phyloP scores from a whole-genome alignment of 2,888 invertebrate species.

The Nemurella pictetii region DNA sequence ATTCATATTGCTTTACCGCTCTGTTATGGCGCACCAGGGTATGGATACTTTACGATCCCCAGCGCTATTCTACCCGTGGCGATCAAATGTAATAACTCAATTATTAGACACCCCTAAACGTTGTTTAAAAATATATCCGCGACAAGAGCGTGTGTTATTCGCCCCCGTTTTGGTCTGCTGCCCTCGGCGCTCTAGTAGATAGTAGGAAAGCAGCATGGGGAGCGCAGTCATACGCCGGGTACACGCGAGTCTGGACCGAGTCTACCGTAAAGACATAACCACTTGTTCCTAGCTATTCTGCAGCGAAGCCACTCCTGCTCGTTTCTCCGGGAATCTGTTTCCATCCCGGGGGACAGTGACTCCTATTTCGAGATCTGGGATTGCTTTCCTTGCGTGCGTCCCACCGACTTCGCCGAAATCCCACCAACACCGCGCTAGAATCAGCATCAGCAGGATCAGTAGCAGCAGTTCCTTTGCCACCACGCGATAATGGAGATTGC shows the following conservation, averaged over 20 bases:
- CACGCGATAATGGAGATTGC: conserved; percentile 1
- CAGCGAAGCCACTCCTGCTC: conserved; percentile 2
- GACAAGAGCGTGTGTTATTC: not conserved
- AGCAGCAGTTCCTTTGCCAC: not conserved
- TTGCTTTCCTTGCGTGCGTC: not conserved
- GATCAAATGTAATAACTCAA: not conserved
- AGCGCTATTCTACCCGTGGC: not conserved
- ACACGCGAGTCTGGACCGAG: not conserved
- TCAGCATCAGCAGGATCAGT: too few relatives aligned
- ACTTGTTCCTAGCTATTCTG: conserved; percentile 5
- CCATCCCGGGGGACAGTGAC: not conserved
- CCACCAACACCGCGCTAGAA: not conserved
- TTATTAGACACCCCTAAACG: not conserved
- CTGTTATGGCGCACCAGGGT: not conserved
- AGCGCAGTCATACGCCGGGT: too few relatives aligned
- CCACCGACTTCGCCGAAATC: not conserved
- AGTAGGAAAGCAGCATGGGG: too few relatives aligned
- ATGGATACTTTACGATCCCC: not conserved
- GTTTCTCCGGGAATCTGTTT: conserved; percentile 1
- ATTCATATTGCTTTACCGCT: not conserved
- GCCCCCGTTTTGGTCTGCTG: not conserved
- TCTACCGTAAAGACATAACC: conserved; percentile 11
- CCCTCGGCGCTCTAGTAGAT: not conserved
- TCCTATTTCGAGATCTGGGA: conserved; percentile 11
- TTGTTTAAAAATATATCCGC: not conserved